Evolutionary conservation across 2,888 invertebrate species (phyloP), one percentile per base, ranked within the genome.

Genomic region (Drosophila lacicola): DNA sequence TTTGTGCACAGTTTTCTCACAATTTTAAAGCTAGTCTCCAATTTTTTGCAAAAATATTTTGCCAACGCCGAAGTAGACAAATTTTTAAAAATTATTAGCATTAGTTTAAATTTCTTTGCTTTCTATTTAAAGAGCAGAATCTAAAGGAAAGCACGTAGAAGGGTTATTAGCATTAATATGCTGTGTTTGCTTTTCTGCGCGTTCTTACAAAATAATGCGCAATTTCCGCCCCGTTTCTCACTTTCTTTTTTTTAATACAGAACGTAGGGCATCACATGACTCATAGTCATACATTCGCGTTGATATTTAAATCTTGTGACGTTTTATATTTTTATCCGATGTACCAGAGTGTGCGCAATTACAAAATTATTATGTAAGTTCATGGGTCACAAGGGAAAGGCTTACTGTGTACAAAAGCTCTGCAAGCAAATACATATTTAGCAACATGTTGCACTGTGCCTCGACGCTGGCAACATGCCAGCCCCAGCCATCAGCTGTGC

Each of bases 401-500:
- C n/a, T 8, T 14, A 49, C 17, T 46, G 33, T 37, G 17, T 33
- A 5, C 17, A 34, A 36, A 44, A 29, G 10, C 8, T 21, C 33
- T 0, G 2, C 19, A 46, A 41, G 13, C 39, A 53, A 41, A 11
- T 37, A 21, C 11, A 33, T 56, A n/a, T n/a, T n/a, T n/a, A 51
- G 53, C 78, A 71, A 70, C 74, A 80, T 81, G 84, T 51, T 68
- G 78, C 58, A 5, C 11, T 45, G 13, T 29, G 0, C 2, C 36
- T 36, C 13, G 6, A 29, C 46, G 3, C 42, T 65, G 60, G 74
- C 83, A 80, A 60, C 74, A 70, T 36, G 55, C 46, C 55, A 39
- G 19, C 25, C 9, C 34, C 41, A 29, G 29, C 41, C 21, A 57
- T 69, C 83, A 69, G 70, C 83, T 86, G 86, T 49, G 60, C 45